Base-by-base conservation (phyloP, 2,888 invertebrate species). In the Eupithecia pulchellata region DNA sequence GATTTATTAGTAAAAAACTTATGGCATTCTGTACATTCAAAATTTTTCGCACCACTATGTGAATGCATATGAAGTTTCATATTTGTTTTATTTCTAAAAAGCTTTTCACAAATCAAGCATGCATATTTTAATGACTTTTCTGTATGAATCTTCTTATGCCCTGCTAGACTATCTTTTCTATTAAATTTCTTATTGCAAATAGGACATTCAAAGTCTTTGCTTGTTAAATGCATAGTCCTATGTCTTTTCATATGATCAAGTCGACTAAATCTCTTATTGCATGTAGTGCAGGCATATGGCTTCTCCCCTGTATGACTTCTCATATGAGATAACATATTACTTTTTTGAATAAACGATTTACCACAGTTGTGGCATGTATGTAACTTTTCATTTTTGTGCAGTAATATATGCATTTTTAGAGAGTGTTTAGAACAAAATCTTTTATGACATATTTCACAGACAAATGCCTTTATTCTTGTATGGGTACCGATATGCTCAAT, bases 391-490 rank as follows among this genome's bases (percentile, higher is more conserved):
- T 52, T 52, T 25, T 25, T 52, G 13, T 52, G 52, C 4, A 13
- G 1, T 1, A 4, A 9, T 11, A 52, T 25, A 52, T 52, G 52
- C 13, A 25, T 0, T 52, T 25, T 52, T 11, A 25, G 13, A 52
- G 52, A 25, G 52, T 4, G 0, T 0, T 9, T 25, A 11, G 20
- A 13, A 13, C 4, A 4, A 8, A 52, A 52, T 8, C 20, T 13
- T 52, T 52, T 52, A 25, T 52, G 11, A 52, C 52, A 52, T 52
- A 52, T 25, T 25, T 52, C 52, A 52, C 52, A 52, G 25, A 13
- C 25, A 52, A 52, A 52, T 52, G 20, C 11, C 4, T 25, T 52
- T 25, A 52, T 4, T 4, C 13, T 13, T 13, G 4, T 25, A 25
- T 52, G 52, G 52, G 9, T 52, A 52, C 1, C 25, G 4, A 52